These are phyloP conservation scores for Zaprionus tsacasi DNA, from an alignment of 1,140 invertebrate species.

Conservation along the genomic window DNA sequence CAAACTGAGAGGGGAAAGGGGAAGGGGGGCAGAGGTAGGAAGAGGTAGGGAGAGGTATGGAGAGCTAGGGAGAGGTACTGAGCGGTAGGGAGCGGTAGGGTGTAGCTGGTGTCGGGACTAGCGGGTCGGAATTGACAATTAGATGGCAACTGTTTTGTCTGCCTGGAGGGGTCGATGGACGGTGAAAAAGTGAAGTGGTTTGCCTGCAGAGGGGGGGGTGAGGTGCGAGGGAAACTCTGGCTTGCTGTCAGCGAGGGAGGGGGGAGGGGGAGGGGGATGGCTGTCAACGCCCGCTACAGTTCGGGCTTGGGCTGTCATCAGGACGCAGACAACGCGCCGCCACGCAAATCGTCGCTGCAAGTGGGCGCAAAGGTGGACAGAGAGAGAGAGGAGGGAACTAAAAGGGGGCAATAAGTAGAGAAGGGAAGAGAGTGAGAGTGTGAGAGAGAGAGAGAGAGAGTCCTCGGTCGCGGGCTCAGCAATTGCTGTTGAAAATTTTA, in stretches of 20 bases:
- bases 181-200: neutral
- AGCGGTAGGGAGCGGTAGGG: no score
- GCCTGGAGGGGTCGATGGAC: neutral
- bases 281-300: neutral
- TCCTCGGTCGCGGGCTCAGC: neutral
- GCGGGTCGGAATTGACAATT: conserved; percentile 24
- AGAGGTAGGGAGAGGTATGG: neutral
- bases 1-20: neutral
- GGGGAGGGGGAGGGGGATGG: neutral
- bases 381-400: neutral
- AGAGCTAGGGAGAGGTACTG: neutral
- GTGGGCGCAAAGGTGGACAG: neutral
- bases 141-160: conserved; percentile 19
- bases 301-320: neutral
- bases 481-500: conserved; percentile 63
- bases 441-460: neutral
- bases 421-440: neutral
- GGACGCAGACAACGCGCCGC: neutral
- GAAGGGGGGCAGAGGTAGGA: neutral
- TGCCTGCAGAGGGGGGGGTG: no score
- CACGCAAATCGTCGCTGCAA: neutral
- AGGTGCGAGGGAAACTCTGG: neutral
- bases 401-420: neutral
- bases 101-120: neutral
- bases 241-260: neutral